Percentiles rank a stretch among this genome's conserved stretches.
These are phyloP conservation scores for Lamellibrachia columna DNA, from an alignment of 2,888 invertebrate species.

Conservation along the genomic window DNA sequence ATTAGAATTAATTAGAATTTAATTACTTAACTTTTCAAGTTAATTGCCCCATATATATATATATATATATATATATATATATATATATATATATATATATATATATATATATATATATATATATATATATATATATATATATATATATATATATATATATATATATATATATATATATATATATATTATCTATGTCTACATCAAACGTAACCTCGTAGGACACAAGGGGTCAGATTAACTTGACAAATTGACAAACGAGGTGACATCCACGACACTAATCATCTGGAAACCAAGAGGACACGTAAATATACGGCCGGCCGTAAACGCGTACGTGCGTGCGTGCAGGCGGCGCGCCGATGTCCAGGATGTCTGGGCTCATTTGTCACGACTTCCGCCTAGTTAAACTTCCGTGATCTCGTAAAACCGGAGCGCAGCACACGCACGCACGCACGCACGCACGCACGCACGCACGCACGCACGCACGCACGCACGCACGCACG, in stretches of 20 bases:
- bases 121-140: constrained; percentile 19
- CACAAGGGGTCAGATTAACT: not conserved
- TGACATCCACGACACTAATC: not conserved
- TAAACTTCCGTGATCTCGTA: not conserved
- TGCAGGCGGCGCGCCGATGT: not conserved
- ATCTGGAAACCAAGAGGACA: not conserved
- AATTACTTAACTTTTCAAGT: no score
- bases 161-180: not conserved
- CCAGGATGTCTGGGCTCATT: not conserved
- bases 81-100: not conserved
- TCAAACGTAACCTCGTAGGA: not conserved
- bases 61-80: constrained; percentile 19
- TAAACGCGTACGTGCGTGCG: not conserved
- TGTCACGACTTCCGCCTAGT: not conserved
- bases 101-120: constrained; percentile 19
- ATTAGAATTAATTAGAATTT: no score
- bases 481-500: no score
- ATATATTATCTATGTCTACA: no score
- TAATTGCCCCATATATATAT: not conserved
- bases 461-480: no score
- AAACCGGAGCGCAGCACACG: not conserved
- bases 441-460: no score
- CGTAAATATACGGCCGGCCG: not conserved
- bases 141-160: constrained; percentile 19
- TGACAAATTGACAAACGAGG: not conserved